These are phyloP conservation scores for Manis javanica DNA, from an alignment of 2,797 vertebrate genomes.

Conservation along the genomic window DNA sequence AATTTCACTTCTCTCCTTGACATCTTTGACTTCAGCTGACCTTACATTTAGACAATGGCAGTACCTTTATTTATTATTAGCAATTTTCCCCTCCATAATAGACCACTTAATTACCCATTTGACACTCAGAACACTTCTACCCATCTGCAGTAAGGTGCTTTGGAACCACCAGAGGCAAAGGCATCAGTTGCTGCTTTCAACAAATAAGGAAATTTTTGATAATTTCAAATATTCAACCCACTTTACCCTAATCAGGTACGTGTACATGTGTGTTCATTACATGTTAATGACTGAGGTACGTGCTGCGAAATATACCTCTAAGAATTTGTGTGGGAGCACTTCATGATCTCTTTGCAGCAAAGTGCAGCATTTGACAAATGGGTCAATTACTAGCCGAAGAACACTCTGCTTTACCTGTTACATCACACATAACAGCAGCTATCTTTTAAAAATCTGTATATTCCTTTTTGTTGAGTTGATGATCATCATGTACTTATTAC, in stretches of 20 bases:
- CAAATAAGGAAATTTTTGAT: neutral
- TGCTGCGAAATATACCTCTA: neutral
- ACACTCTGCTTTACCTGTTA: neutral
- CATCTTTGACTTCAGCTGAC: conserved; percentile 29
- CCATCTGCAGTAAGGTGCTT: neutral
- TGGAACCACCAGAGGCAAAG: conserved; percentile 13
- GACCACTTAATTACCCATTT: conserved; percentile 59
- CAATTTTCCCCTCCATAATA: conserved; percentile 30
- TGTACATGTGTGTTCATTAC: neutral
- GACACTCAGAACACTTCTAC: conserved; percentile 44
- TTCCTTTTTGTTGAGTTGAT: neutral
- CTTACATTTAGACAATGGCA: neutral
- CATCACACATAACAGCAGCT: neutral
- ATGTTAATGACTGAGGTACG: neutral
- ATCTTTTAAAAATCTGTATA: conserved; percentile 15
- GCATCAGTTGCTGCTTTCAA: neutral
- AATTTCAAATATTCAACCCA: neutral
- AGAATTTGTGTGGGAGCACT: neutral
- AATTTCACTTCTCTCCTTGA: neutral
- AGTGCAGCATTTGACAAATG: neutral
- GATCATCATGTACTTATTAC: neutral
- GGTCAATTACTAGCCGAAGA: neutral
- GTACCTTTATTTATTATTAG: conserved; percentile 49
- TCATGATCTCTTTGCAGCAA: neutral
- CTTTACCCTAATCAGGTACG: neutral